Conservation (phyloP, 2,888 invertebrate genomes). For the Drosophila pegasa region DNA sequence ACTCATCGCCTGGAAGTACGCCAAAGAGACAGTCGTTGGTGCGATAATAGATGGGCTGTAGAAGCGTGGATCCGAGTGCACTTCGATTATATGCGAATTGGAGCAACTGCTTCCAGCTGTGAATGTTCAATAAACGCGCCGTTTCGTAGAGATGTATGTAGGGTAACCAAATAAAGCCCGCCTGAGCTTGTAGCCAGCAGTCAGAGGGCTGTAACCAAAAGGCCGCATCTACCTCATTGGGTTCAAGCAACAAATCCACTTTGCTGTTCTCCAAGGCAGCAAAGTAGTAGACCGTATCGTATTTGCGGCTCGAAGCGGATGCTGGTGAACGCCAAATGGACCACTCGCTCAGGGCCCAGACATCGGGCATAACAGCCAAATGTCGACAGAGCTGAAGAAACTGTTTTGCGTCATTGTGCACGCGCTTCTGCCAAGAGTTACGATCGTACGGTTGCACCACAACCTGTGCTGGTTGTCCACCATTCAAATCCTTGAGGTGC, state of each 20-base stretch:
- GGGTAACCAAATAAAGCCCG: constrained; percentile 85
- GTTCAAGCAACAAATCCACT: constrained; percentile 67
- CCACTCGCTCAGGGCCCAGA: constrained; percentile 93
- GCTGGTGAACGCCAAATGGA: constrained; percentile 93
- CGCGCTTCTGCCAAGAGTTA: constrained; percentile 87
- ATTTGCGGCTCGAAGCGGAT: constrained; percentile 66
- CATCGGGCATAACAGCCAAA: constrained; percentile 90
- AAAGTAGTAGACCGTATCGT: constrained; percentile 75
- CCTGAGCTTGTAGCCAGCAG: constrained; percentile 57
- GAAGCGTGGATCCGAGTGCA: constrained; percentile 86
- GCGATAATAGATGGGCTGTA: constrained; percentile 86
- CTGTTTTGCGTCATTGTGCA: constrained; percentile 81
- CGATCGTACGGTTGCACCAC: constrained; percentile 86
- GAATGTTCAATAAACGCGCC: constrained; percentile 87
- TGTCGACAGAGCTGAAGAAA: constrained; percentile 89
- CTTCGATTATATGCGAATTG: constrained; percentile 87
- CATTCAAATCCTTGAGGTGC: constrained; percentile 82
- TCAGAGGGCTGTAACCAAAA: constrained; percentile 57
- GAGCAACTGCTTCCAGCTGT: constrained; percentile 86
- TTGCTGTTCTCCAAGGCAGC: constrained; percentile 54
- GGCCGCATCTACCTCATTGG: constrained; percentile 63
- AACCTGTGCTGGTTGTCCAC: constrained; percentile 78
- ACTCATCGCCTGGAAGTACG: constrained; percentile 87
- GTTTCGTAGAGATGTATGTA: constrained; percentile 92
- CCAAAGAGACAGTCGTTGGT: constrained; percentile 87